Evolutionary conservation across 2,797 vertebrate species (phyloP), one percentile per base, ranked within the genome.

Genomic region (Centropyge bicolor): DNA sequence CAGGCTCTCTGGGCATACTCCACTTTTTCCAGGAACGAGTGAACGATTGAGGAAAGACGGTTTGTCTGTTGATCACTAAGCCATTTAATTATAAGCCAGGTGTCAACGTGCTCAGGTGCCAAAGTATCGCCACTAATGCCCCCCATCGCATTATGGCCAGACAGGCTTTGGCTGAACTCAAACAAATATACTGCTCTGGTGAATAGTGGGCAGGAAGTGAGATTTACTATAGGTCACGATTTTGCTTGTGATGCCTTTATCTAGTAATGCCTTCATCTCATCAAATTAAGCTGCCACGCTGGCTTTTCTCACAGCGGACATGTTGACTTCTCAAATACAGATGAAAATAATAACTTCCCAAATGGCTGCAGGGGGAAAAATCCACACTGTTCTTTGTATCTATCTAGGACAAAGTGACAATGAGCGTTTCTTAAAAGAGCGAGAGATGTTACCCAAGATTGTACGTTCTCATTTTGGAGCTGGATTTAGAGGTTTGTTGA

Each of bases 401-500:
- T 36, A 12, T 46, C 27, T 40, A 16, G 19, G 49, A 46, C 4
- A 20, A 19, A 17, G 12, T 57, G 27, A 46, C 54, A 52, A 11
- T 40, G 6, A 38, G n/a, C 1, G 0, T 52, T 35, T 40, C 5
- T n/a, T 48, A 14, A 9, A 10, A 14, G 19, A 61, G 49, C 13
- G 66, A 17, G 46, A 46, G 52, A 76, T 54, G 54, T 65, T 43
- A 60, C 49, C 46, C 22, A 27, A 66, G 54, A 68, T 48, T 43
- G n/a, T 45, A 19, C 91, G 92, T 78, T 91, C 94, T 95, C 93
- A 94, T 95, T 94, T 94, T 88, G 90, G 93, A 90, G 84, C 93
- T 91, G 95, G 95, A 95, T 96, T 94, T 95, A 91, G 90, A 96
- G 94, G 94, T 95, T 93, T 95, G 95, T 94, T 95, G 92, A 93